Base-by-base conservation (phyloP, 2,797 vertebrate genomes). In the Enteromius treurensis region DNA sequence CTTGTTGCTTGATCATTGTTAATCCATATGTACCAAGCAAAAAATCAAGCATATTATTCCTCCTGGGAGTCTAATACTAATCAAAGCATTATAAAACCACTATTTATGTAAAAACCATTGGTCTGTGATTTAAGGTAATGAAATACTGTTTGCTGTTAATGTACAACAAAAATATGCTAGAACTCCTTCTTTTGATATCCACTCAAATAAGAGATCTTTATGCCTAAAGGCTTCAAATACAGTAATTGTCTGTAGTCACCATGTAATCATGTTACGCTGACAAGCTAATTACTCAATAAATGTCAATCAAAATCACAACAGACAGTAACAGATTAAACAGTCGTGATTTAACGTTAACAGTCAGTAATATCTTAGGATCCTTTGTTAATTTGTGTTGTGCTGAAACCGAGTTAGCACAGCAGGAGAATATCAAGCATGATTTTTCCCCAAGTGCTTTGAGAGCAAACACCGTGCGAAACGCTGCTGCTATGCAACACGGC, bases 241-340 rank as follows among this genome's bases (percentile, higher is more conserved):
- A 60, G 17, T 68, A 65, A 82, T 47, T 53, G 82, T 55, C 64
- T 79, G 58, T 49, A 67, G 47, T 64, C 58, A 53, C 42, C 58
- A 58, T 60, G 51, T 62, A 79, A 75, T 84, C 55, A 80, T 68
- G 70, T 86, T 73, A 69, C 55, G 47, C 62, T 70, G 55, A 49
- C 51, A 84, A 80, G 55, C 23, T 82, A 85, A 84, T 83, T 81
- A 81, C 81, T 69, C 11, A 0, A 32, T 84, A 82, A 80, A 84
- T 86, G 81, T 83, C 86, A 87, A 81, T 87, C 79, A 84, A 49
- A 40, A 65, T 64, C 84, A 87, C 67, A 74, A 17, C 53, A 88
- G 70, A 76, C 65, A 69, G 78, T 53, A 81, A 49, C 45, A 71
- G 58, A 82, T 79, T 55, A 81, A 53, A 87, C 26, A 70, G 79